phyloP scores from a whole-genome alignment of 2,888 invertebrate species.

The Eretmocerus hayati region DNA sequence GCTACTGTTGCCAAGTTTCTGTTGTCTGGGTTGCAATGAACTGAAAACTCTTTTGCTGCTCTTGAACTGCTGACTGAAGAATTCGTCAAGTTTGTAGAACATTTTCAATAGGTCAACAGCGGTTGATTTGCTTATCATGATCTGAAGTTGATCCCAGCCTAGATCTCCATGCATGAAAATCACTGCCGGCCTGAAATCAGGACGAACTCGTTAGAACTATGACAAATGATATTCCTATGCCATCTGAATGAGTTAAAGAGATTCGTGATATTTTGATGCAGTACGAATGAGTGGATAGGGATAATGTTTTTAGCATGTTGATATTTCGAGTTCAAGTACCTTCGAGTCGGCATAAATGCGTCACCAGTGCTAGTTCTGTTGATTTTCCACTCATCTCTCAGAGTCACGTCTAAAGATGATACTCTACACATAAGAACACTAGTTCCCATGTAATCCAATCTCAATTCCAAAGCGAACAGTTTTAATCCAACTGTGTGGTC shows the following conservation, averaged over 20 bases:
- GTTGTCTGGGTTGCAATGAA: conserved; percentile 55
- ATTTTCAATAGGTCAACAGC: conserved; percentile 95
- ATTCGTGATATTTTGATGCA: not conserved
- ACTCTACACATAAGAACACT: conserved; percentile 87
- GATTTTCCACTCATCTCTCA: conserved; percentile 84
- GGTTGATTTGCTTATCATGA: conserved; percentile 94
- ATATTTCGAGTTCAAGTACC: no score
- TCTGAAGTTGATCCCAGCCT: conserved; percentile 92
- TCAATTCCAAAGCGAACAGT: conserved; percentile 77
- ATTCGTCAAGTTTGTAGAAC: conserved; percentile 93
- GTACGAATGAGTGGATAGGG: no score
- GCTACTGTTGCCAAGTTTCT: conserved; percentile 37
- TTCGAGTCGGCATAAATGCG: conserved; percentile 58
- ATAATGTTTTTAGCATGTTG: not conserved
- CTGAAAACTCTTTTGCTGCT: conserved; percentile 89
- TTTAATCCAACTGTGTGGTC: conserved; percentile 78
- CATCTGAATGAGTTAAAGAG: not conserved
- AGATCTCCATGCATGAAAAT: conserved; percentile 89
- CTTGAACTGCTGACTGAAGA: conserved; percentile 96
- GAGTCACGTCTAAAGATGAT: conserved; percentile 69
- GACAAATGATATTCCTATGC: not conserved
- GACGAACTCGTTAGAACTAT: conserved; percentile 3
- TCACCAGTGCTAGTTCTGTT: conserved; percentile 48
- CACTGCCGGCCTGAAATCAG: conserved; percentile 69
- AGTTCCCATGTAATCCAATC: conserved; percentile 98